phyloP scores from a whole-genome alignment of 2,888 invertebrate species.

The Thera britannica region DNA sequence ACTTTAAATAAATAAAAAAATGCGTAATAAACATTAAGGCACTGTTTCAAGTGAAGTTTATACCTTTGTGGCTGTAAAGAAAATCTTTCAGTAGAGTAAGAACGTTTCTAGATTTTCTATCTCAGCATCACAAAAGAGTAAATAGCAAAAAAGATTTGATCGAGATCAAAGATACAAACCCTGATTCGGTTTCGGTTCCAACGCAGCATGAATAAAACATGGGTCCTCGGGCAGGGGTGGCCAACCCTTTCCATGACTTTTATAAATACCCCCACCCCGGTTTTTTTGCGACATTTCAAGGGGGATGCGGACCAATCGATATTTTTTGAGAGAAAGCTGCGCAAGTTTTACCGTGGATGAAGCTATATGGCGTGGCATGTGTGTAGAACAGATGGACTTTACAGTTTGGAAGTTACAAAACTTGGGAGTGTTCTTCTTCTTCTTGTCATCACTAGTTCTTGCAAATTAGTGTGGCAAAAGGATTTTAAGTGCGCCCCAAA shows the following conservation, averaged over 20 bases:
- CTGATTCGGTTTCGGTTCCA: slow-evolving; percentile 68
- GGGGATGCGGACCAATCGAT: slow-evolving; percentile 56
- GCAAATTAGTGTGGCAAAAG: too few species aligned
- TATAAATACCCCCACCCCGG: slow-evolving; percentile 65
- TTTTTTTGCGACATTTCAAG: slow-evolving; percentile 72
- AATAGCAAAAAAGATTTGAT: slow-evolving; percentile 69
- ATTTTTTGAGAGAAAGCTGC: slow-evolving; percentile 49
- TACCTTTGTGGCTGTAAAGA: neutral
- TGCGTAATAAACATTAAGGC: too few species aligned
- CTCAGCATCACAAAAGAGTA: slow-evolving; percentile 46
- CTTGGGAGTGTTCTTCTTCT: neutral
- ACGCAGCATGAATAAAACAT: slow-evolving; percentile 81
- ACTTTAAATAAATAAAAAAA: too few species aligned
- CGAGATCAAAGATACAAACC: slow-evolving; percentile 59
- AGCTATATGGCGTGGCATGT: slow-evolving; percentile 14
- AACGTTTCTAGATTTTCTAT: slow-evolving; percentile 9
- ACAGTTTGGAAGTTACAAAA: neutral
- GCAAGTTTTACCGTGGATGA: slow-evolving; percentile 21
- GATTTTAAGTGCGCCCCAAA: too few species aligned
- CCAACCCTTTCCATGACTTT: slow-evolving; percentile 74
- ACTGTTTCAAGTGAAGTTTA: neutral
- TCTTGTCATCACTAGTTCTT: too few species aligned
- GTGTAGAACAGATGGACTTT: slow-evolving; percentile 21
- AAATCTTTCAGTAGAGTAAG: neutral
- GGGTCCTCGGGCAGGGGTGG: slow-evolving; percentile 49